Evolutionary conservation across 2,113 vertebrate species (phyloP), one percentile per base, ranked within the genome.

Genomic region (Apodemus speciosus): DNA sequence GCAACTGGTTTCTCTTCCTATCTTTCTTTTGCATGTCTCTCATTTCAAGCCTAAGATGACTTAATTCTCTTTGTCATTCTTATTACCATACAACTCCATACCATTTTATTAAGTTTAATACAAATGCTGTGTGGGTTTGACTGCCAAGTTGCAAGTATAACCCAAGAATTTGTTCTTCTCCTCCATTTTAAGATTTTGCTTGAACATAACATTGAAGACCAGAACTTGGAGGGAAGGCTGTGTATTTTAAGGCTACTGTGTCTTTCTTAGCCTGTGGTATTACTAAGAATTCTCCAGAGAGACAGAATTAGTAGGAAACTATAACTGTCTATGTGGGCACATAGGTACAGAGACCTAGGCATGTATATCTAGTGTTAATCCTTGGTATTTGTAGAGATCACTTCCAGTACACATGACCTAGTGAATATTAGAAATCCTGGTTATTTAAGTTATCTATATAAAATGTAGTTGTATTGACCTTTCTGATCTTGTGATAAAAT

Each of bases 61-160:
- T 72, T 89, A 81, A 58, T 83, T 95, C 51, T 90, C 38, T 46
- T 72, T 92, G 58, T 32, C 32, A 73, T 93, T 27, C 35, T 64
- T n/a, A 51, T 62, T 62, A 51, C n/a, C n/a, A n/a, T n/a, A n/a
- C 5, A 77, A 23, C 58, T 89, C 35, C 38, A 18, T 87, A 23
- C 4, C 20, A 32, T 62, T 87, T 90, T 60, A 38, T 27, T 87
- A 81, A 76, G 20, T 81, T 95, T 85, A 64, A 95, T 95, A 88
- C 89, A 77, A 60, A 83, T 72, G 60, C 7, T 81, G 35, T 2
- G 32, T 84, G 21, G 16, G 35, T 30, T 64, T 86, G 66, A 23
- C 71, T 40, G 84, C 46, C 2, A 10, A 25, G 25, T 49, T 43
- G 25, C 40, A 64, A 32, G n/a, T 51, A 38, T n/a, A 11, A 64